A percentile compares a stretch with the other conserved stretches of the same genome.
phyloP scores from a whole-genome alignment of 2,888 invertebrate genomes.

The Zele albiditarsus region DNA sequence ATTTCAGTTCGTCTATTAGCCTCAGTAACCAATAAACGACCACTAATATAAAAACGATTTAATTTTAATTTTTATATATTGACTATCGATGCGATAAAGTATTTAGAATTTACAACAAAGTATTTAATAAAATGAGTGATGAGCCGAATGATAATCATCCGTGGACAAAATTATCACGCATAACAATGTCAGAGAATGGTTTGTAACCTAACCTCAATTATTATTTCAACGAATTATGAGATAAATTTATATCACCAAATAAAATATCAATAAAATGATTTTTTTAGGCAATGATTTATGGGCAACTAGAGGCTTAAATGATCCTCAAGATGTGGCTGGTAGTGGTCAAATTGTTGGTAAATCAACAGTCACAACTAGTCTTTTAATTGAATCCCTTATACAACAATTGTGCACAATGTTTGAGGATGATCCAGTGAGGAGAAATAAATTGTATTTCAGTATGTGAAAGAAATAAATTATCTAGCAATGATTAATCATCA shows the following conservation, averaged over 20 bases:
- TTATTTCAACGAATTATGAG: slow-evolving; percentile 40
- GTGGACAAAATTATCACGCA: slow-evolving; percentile 64
- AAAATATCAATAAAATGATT: slow-evolving; percentile 17
- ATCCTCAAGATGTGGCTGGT: slow-evolving; percentile 41
- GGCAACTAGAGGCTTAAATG: slow-evolving; percentile 49
- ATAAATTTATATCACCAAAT: not conserved
- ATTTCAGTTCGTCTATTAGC: not conserved
- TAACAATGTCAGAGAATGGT: slow-evolving; percentile 70
- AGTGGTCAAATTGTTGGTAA: slow-evolving; percentile 57
- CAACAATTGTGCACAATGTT: slow-evolving; percentile 80
- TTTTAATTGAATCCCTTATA: slow-evolving; percentile 82
- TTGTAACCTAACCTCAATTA: slow-evolving; percentile 33
- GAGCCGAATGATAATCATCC: slow-evolving; percentile 49
- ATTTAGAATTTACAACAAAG: not conserved
- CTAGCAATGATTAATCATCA: not conserved
- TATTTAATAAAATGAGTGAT: slow-evolving; percentile 43
- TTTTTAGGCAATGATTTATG: slow-evolving; percentile 51
- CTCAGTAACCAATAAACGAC: not conserved
- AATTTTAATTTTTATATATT: not conserved
- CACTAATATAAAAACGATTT: not conserved
- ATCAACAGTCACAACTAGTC: slow-evolving; percentile 78
- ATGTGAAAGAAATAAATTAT: slow-evolving; percentile 35
- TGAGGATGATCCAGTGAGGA: slow-evolving; percentile 77
- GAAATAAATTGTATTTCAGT: slow-evolving; percentile 78
- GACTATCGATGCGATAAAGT: not conserved